Evolutionary conservation across 1,140 invertebrate species (phyloP).

Genomic region (Asobara japonica): DNA sequence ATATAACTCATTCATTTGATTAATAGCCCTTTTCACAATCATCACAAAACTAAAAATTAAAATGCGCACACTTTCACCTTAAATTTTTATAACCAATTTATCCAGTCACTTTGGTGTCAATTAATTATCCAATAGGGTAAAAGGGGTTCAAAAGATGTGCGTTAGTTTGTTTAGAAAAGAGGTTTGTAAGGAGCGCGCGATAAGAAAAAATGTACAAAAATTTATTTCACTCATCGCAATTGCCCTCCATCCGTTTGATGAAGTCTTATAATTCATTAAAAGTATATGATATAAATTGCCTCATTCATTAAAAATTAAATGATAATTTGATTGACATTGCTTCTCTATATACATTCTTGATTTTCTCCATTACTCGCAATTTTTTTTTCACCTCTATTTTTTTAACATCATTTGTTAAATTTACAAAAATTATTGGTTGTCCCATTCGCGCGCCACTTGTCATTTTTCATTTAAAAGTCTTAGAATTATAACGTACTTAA

Average conservation of each 20-base stretch:
- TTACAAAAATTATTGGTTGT: constrained; percentile 20
- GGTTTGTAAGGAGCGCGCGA: constrained; percentile 25
- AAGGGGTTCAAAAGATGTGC: neutral
- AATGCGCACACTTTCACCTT: neutral
- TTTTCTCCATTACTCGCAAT: constrained; percentile 23
- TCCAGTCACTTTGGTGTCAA: neutral
- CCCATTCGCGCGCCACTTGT: constrained; percentile 23
- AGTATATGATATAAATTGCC: neutral
- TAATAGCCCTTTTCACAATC: constrained; percentile 38
- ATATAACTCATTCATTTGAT: constrained; percentile 54
- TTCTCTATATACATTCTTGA: constrained; percentile 43
- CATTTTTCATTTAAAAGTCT: constrained; percentile 47
- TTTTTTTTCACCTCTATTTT: neutral
- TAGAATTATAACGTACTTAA: constrained; percentile 54
- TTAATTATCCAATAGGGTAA: neutral
- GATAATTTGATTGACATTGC: constrained; percentile 51
- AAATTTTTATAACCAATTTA: neutral
- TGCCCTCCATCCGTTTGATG: neutral
- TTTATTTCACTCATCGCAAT: constrained; percentile 16
- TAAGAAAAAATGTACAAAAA: constrained; percentile 54
- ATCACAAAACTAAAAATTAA: constrained; percentile 17
- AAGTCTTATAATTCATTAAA: neutral
- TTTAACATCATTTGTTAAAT: constrained; percentile 20
- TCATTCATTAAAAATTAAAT: constrained; percentile 3
- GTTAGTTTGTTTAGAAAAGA: constrained; percentile 24